phyloP scores from a whole-genome alignment of 2,113 vertebrate genomes.

The Salvator merianae region DNA sequence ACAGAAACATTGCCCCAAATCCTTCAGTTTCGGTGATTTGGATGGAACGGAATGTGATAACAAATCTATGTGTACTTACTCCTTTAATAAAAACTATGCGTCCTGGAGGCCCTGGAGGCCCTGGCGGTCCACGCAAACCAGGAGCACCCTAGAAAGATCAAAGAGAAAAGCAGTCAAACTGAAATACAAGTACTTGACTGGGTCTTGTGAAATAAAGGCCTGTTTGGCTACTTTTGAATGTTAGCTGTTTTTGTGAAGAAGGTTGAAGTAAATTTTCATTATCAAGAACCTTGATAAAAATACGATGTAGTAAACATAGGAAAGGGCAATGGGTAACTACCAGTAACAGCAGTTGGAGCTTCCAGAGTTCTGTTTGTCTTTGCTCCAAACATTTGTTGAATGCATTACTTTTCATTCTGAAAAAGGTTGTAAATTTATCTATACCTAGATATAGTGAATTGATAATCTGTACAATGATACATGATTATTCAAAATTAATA shows the following conservation, averaged over 20 bases:
- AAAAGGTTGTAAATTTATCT: too few species aligned
- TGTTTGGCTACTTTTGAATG: not conserved
- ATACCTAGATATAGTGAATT: too few species aligned
- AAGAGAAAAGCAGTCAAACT: not conserved
- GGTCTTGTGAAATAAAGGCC: not conserved
- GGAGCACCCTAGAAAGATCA: constrained; percentile 78
- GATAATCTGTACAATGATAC: too few species aligned
- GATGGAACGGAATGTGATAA: not conserved
- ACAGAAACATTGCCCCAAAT: not conserved
- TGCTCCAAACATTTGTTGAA: not conserved
- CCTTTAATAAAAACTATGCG: constrained; percentile 87
- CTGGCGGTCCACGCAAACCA: constrained; percentile 83
- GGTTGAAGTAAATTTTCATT: not conserved
- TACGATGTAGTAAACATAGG: not conserved
- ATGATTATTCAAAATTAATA: not conserved
- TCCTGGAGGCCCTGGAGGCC: constrained; percentile 86
- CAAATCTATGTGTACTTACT: constrained; percentile 78
- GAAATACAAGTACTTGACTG: not conserved
- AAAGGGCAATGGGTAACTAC: too few species aligned
- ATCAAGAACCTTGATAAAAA: not conserved
- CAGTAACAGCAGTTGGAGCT: too few species aligned
- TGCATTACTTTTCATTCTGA: not conserved
- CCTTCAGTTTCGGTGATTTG: not conserved
- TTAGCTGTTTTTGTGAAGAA: too few species aligned
- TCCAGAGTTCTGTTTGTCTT: not conserved